Base-by-base conservation (phyloP, 2,888 invertebrate species). In the Xestia rhomboidea region DNA sequence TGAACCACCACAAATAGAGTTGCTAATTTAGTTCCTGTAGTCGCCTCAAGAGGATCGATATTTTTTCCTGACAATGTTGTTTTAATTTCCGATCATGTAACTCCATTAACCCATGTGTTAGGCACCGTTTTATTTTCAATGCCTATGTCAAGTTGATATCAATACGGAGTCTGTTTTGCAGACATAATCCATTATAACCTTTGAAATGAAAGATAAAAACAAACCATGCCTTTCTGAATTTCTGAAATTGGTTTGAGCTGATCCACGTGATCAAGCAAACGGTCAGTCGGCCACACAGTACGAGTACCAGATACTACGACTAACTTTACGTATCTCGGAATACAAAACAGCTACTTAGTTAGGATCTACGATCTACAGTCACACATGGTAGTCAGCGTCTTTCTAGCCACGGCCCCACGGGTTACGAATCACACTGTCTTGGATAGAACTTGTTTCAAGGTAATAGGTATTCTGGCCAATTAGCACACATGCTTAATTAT, bases 341-440 rank as follows among this genome's bases (percentile, higher is more conserved):
- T 79, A n/a, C 63, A 49, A 15, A 79, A 79, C 27, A 51, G 13
- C 34, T 62, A 77, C n/a, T 41, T 30, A 8, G 15, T 30, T n/a
- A n/a, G n/a, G n/a, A 30, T 51, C 51, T 38, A 6, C 6, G 34
- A 38, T 8, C 34, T n/a, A 54, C 11, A 54, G 51, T 54, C 51
- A 24, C 11, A 57, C 21, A 51, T 41, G n/a, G 13, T 73, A 60
- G n/a, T 15, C 60, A 38, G 30, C 67, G 64, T 76, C 34, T 70
- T 64, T 76, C 68, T 71, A 30, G 54, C 41, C 73, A 84, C 82
- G 76, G 85, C 81, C 89, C 41, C 73, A 84, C 82, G 76, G 85
- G 82, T 89, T 89, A 86, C 87, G 87, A 89, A 90, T 90, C 74
- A 86, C 85, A 89, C 90, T 91, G 91, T 91, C 88, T 89, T 87